Conservation (phyloP, 2,888 invertebrate species). For the Callinectes sapidus region DNA sequence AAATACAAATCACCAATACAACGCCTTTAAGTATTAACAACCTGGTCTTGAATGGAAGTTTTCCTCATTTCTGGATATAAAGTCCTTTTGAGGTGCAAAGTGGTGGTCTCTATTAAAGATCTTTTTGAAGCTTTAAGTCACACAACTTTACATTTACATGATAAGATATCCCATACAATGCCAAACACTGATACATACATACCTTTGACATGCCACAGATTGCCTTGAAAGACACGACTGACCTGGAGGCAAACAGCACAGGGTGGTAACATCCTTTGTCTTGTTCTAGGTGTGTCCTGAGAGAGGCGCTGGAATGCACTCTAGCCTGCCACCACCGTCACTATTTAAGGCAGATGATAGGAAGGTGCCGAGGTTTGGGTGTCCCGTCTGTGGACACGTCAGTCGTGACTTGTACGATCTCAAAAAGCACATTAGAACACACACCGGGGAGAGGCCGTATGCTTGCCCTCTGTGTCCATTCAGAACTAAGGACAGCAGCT, state of each 20-base stretch:
- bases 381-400: conserved; percentile 50
- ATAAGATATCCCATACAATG: background rate
- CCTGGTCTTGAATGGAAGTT: background rate
- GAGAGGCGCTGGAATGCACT: conserved; percentile 55
- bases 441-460: conserved; percentile 54
- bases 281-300: conserved; percentile 60
- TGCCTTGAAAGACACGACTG: background rate
- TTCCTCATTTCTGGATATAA: background rate
- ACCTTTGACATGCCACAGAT: background rate
- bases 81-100: background rate
- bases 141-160: background rate
- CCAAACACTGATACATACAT: background rate
- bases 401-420: conserved; percentile 51
- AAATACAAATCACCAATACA: conserved; percentile 8
- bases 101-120: background rate
- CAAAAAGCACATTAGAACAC: conserved; percentile 59
- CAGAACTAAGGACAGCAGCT: conserved; percentile 49
- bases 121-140: background rate
- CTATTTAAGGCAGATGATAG: conserved; percentile 49
- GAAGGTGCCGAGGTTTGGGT: conserved; percentile 49
- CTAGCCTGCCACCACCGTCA: conserved; percentile 48
- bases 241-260: background rate
- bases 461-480: conserved; percentile 54
- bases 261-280: conserved; percentile 57
- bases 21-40: background rate